Evolutionary conservation across 2,797 vertebrate genomes (phyloP), one percentile per base, ranked within the genome.

Genomic region (Phataginus tricuspis): DNA sequence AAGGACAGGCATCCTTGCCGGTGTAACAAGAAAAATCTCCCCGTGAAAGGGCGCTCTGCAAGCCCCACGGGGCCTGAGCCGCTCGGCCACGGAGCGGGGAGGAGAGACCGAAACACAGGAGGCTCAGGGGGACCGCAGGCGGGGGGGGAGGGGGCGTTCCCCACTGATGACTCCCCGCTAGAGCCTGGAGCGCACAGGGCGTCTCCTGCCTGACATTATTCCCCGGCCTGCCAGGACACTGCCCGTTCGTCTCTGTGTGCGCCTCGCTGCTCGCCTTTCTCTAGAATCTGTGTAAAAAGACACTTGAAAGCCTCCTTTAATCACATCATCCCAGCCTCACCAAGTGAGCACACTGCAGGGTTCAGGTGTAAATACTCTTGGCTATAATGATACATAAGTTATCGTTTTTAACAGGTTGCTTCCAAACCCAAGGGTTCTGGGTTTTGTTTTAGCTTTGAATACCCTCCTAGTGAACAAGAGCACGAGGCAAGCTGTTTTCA

Each of bases 151-250:
- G 97, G 95, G 95, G 92, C 8, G 4, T 97, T 98, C 98, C 96
- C 97, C 97, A 97, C 98, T 98, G 98, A 98, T 98, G 98, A 97
- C 97, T 97, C 97, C 96, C 97, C 97, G 96, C 96, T 78, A 89
- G 97, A 92, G 87, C 97, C 97, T 96, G 92, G 89, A 96, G 96
- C 96, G 97, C 98, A 98, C 98, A 98, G 97, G 98, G 97, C 97
- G 97, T 97, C 97, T 98, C 95, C 96, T 97, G 97, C 92, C 98
- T 97, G 98, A 98, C 98, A 98, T 98, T 98, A 98, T 98, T 97
- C 94, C 95, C 96, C 95, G 97, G 97, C 97, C 96, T 98, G 4
- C 86, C 77, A 82, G 96, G 95, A 98, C 94, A 95, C 94, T 29
- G 29, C 94, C 97, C 96, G 98, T 98, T 97, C 96, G 98, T 97